A percentile compares a stretch with the other conserved stretches of the same genome.
phyloP scores from a whole-genome alignment of 2,888 invertebrate genomes.

The Brachypalpus laphriformis region DNA sequence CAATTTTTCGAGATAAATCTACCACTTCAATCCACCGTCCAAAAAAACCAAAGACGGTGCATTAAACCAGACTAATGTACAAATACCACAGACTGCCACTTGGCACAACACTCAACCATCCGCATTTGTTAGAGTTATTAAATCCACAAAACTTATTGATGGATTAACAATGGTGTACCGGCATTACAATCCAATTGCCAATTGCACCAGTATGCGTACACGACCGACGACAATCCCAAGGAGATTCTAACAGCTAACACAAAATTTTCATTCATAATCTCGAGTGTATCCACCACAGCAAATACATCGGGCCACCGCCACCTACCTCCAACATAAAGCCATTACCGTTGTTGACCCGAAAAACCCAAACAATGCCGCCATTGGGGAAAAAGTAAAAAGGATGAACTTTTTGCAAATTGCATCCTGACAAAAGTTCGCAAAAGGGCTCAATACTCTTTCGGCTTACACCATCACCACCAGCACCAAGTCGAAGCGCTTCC shows the following conservation, averaged over 20 bases:
- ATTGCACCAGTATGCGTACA: conserved; percentile 56
- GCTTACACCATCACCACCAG: conserved; percentile 18
- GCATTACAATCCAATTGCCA: conserved; percentile 66
- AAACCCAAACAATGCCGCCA: conserved; percentile 68
- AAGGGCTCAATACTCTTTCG: conserved; percentile 60
- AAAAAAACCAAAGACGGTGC: neutral
- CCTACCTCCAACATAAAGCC: conserved; percentile 12
- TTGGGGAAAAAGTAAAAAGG: conserved; percentile 56
- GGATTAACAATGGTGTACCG: conserved; percentile 59
- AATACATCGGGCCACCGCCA: neutral
- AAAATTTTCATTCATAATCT: conserved; percentile 71
- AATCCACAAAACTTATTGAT: conserved; percentile 70
- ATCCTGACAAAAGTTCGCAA: conserved; percentile 62
- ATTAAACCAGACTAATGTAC: conserved; percentile 15
- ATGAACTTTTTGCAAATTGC: conserved; percentile 69
- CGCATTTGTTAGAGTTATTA: conserved; percentile 58
- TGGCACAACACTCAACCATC: conserved; percentile 37
- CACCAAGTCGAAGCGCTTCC: conserved; percentile 19
- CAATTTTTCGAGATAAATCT: conserved; percentile 29
- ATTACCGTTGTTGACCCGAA: conserved; percentile 69
- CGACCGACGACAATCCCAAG: conserved; percentile 8
- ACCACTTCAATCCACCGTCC: neutral
- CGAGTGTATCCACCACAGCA: conserved; percentile 39
- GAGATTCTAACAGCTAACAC: conserved; percentile 42
- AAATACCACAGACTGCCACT: conserved; percentile 16